Evolutionary conservation across 2,888 invertebrate species (phyloP).

Genomic region (Pristionchus arcanus): DNA sequence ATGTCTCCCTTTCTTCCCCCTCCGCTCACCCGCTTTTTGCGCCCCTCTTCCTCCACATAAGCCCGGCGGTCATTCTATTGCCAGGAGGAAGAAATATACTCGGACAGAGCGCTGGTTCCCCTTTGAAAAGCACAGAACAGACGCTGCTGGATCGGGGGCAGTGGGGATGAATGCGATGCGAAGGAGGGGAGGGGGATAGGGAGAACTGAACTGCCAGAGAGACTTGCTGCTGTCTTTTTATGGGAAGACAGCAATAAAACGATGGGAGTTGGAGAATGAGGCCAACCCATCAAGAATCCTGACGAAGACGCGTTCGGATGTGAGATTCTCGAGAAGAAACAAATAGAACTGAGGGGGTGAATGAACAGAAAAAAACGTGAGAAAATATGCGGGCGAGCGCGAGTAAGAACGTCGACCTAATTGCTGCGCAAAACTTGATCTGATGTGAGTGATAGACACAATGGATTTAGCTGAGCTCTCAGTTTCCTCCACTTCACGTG

Average conservation of each 20-base stretch:
- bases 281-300: background rate
- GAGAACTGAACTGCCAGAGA: background rate
- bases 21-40: background rate
- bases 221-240: constrained; percentile 41
- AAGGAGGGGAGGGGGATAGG: background rate
- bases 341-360: background rate
- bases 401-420: constrained; percentile 44
- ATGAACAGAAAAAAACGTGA: background rate
- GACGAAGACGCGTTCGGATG: background rate
- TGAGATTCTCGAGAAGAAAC: background rate
- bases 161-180: background rate
- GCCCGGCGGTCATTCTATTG: constrained; percentile 19
- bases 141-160: background rate
- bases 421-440: constrained; percentile 46
- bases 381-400: background rate
- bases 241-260: background rate
- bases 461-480: background rate
- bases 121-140: background rate
- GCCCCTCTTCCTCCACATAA: background rate
- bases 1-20: constrained; percentile 29
- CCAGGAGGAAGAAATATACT: background rate
- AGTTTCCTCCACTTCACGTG: constrained; percentile 1
- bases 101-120: background rate
- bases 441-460: background rate
- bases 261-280: background rate